phyloP scores from a whole-genome alignment of 2,113 vertebrate genomes.

The Dendropsophus ebraccatus region DNA sequence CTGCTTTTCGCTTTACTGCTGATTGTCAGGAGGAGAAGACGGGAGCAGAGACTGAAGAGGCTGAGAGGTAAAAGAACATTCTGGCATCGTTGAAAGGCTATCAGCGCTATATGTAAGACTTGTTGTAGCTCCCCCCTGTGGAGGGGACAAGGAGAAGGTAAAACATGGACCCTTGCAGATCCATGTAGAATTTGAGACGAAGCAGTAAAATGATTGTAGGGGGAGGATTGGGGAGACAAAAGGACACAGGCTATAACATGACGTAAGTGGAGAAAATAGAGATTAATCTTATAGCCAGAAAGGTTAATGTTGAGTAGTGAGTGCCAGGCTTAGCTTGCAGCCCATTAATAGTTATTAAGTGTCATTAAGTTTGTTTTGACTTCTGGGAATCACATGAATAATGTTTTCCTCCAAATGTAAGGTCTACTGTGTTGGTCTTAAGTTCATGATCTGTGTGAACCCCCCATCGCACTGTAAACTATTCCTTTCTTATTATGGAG shows the following conservation, averaged over 20 bases:
- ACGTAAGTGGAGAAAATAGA: not conserved
- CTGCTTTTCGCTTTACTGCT: constrained; percentile 92
- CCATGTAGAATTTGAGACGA: not conserved
- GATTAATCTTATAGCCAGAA: not conserved
- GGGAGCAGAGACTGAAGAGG: constrained; percentile 95
- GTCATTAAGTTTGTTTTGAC: not conserved
- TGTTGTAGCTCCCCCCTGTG: not conserved
- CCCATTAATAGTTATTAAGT: not conserved
- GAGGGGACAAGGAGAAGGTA: not conserved
- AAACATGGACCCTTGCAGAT: not conserved
- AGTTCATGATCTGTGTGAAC: not conserved
- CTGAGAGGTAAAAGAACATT: constrained; percentile 82
- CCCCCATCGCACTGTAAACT: not conserved
- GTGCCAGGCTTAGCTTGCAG: not conserved
- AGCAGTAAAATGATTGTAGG: not conserved
- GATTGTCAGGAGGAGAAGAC: constrained; percentile 87
- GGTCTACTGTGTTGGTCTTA: not conserved
- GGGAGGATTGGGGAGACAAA: not conserved
- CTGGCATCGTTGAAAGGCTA: not conserved
- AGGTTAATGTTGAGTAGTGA: not conserved
- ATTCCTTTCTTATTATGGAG: not conserved
- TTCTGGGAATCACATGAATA: not conserved
- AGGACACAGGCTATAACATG: not conserved
- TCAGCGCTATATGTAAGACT: not conserved
- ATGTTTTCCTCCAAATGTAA: not conserved